Conservation (phyloP, 1,140 invertebrate species). For the Subanguina moxae region DNA sequence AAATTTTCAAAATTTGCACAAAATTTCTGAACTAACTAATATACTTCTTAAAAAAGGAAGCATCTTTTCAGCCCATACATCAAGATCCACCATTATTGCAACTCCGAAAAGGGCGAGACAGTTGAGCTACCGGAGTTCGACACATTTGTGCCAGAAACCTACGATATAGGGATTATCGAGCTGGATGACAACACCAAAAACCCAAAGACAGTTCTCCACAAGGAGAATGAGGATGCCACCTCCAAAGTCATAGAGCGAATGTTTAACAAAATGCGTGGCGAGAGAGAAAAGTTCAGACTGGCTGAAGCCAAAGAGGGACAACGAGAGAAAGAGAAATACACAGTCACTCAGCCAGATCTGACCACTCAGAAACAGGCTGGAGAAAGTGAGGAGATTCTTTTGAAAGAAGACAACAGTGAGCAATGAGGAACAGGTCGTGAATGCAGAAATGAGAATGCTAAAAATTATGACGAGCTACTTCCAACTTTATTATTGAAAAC, state of each 20-base stretch:
- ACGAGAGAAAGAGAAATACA: neutral
- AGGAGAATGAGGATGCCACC: slow-evolving; percentile 2
- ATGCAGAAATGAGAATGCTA: too few species aligned
- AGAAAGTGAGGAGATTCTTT: neutral
- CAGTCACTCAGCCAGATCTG: neutral
- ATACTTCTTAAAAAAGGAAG: neutral
- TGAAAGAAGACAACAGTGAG: neutral
- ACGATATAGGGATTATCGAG: slow-evolving; percentile 50
- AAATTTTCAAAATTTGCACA: too few species aligned
- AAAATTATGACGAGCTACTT: too few species aligned
- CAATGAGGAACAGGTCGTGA: too few species aligned
- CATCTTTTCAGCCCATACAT: slow-evolving; percentile 42
- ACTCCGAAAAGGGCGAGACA: slow-evolving; percentile 52
- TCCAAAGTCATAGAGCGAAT: neutral
- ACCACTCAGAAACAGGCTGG: neutral
- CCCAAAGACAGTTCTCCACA: neutral
- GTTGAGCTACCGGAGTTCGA: slow-evolving; percentile 38
- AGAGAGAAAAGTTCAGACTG: neutral
- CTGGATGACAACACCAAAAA: slow-evolving; percentile 26
- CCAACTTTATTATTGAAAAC: too few species aligned
- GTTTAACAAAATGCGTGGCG: neutral
- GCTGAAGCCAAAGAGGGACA: neutral
- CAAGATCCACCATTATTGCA: slow-evolving; percentile 52
- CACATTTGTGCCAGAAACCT: slow-evolving; percentile 55
- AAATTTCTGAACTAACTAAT: neutral